Evolutionary conservation across 2,797 vertebrate species (phyloP).

Genomic region (Sebastes minor): DNA sequence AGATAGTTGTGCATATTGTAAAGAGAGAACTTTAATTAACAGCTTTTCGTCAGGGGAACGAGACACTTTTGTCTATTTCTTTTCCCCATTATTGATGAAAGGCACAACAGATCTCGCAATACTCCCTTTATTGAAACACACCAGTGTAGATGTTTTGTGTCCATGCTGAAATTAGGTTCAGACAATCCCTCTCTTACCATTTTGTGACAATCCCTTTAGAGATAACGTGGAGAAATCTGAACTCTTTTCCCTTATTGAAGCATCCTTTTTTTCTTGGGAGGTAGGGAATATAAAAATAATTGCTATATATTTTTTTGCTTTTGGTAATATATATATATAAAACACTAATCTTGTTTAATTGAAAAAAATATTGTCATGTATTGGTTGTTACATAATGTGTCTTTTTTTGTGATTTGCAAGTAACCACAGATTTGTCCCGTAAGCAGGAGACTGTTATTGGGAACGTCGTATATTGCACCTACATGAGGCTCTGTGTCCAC

Average conservation of each 20-base stretch:
- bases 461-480: conserved; percentile 31
- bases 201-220: conserved; percentile 53
- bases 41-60: conserved; percentile 16
- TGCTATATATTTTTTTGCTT: conserved; percentile 59
- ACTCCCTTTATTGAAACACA: conserved; percentile 64
- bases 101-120: conserved; percentile 48
- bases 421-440: conserved; percentile 18
- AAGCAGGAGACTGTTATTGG: conserved; percentile 35
- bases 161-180: conserved; percentile 12
- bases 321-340: conserved; percentile 48
- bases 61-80: conserved; percentile 11
- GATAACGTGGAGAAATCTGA: conserved; percentile 23
- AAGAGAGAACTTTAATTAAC: conserved; percentile 35
- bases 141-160: conserved; percentile 23
- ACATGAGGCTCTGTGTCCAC: conserved; percentile 49
- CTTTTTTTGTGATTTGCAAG: conserved; percentile 13
- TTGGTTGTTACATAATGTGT: conserved; percentile 49
- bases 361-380: conserved; percentile 51
- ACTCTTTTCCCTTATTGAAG: conserved; percentile 13
- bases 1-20: conserved; percentile 50
- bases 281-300: conserved; percentile 42
- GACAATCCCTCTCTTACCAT: conserved; percentile 6
- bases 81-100: conserved; percentile 2
- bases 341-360: conserved; percentile 55
- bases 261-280: conserved; percentile 17